Conservation (phyloP, 2,888 invertebrate genomes). For the Pachliopta kotzebuea region DNA sequence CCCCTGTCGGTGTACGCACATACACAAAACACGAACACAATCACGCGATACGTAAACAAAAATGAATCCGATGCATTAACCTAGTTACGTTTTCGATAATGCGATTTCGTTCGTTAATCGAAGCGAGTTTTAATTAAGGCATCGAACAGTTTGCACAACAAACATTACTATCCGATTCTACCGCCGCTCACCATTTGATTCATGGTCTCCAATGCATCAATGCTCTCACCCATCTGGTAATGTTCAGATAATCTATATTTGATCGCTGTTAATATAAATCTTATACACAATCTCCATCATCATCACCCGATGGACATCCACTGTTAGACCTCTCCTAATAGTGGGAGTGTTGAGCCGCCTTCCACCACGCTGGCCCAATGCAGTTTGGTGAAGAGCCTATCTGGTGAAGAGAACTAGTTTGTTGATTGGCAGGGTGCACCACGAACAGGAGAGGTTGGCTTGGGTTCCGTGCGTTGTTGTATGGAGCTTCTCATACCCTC, state of each 20-base stretch:
- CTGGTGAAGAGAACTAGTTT: no score
- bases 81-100: constrained; percentile 47
- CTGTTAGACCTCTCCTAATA: no score
- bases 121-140: constrained; percentile 58
- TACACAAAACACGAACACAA: constrained; percentile 17
- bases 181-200: constrained; percentile 59
- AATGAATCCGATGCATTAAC: constrained; percentile 51
- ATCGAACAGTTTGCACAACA: constrained; percentile 52
- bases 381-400: no score
- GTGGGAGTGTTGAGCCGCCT: no score
- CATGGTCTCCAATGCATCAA: constrained; percentile 62
- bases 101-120: constrained; percentile 46
- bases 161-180: constrained; percentile 39
- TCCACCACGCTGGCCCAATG: no score
- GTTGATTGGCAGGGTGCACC: no score
- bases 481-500: no score
- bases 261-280: not conserved
- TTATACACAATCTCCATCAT: no score
- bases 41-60: constrained; percentile 40
- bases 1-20: not conserved
- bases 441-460: no score
- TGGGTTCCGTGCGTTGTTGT: no score
- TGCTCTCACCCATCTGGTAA: constrained; percentile 55
- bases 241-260: constrained; percentile 44
- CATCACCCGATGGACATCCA: no score